Percentiles rank a stretch among this genome's conserved stretches.
phyloP scores from a whole-genome alignment of 2,888 invertebrate genomes.

The Hetaerina titia region DNA sequence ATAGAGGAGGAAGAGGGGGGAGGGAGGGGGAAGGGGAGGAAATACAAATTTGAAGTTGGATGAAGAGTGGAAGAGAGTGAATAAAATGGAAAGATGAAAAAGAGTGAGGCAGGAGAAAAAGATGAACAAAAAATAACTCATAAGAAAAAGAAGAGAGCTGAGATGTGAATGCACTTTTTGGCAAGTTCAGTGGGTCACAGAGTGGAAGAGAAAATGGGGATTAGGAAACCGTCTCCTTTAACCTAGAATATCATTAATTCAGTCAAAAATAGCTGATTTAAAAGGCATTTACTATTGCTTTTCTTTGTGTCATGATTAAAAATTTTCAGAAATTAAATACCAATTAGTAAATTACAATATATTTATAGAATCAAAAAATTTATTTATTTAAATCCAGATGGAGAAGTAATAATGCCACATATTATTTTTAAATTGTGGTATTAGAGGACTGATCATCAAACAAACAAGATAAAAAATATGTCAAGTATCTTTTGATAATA shows the following conservation, averaged over 20 bases:
- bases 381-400: too few relatives aligned
- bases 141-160: neutral
- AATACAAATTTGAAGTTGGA: neutral
- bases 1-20: neutral
- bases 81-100: neutral
- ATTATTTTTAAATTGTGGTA: too few relatives aligned
- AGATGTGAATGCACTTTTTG: conserved; percentile 37
- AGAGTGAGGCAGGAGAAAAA: conserved; percentile 12
- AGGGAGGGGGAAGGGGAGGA: neutral
- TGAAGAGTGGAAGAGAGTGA: conserved; percentile 1
- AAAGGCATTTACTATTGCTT: too few relatives aligned
- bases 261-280: too few relatives aligned
- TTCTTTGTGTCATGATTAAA: too few relatives aligned
- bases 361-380: too few relatives aligned
- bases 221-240: neutral
- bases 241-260: neutral
- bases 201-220: neutral
- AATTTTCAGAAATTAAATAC: too few relatives aligned
- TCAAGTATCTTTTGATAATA: too few relatives aligned
- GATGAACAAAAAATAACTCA: neutral
- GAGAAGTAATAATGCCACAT: too few relatives aligned
- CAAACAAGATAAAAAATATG: too few relatives aligned
- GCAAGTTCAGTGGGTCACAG: neutral
- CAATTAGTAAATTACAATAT: too few relatives aligned
- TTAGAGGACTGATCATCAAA: too few relatives aligned